These are phyloP conservation scores for Mallotus villosus DNA, from an alignment of 2,797 vertebrate species.

Conservation along the genomic window DNA sequence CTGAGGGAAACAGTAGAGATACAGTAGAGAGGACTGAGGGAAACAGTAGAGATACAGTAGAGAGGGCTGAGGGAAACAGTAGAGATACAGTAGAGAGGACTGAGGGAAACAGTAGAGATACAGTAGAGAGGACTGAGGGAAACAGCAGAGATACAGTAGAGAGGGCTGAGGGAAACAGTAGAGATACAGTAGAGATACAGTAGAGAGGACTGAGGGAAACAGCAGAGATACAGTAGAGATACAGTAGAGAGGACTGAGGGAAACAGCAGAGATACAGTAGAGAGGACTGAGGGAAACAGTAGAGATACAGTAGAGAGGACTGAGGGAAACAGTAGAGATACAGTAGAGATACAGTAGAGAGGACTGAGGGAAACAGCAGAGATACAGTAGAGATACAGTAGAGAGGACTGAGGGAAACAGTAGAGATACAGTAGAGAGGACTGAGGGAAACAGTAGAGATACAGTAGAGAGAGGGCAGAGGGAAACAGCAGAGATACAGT, in stretches of 20 bases:
- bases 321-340: no score
- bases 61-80: no score
- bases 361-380: not conserved
- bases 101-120: not conserved
- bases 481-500: not conserved
- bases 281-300: no score
- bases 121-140: not conserved
- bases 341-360: slow-evolving; percentile 2
- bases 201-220: not conserved
- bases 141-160: not conserved
- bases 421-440: slow-evolving; percentile 2
- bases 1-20: not conserved
- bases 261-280: not conserved
- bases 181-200: no score
- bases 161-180: no score
- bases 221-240: slow-evolving; percentile 6
- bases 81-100: not conserved
- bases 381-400: slow-evolving; percentile 6
- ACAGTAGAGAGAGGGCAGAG: not conserved
- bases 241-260: not conserved
- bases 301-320: slow-evolving; percentile 2
- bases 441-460: no score
- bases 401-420: no score
- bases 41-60: no score
- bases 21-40: not conserved